Percentiles rank a stretch among this genome's conserved stretches.
These are phyloP conservation scores for Emys orbicularis DNA, from an alignment of 2,797 vertebrate genomes.

Conservation along the genomic window DNA sequence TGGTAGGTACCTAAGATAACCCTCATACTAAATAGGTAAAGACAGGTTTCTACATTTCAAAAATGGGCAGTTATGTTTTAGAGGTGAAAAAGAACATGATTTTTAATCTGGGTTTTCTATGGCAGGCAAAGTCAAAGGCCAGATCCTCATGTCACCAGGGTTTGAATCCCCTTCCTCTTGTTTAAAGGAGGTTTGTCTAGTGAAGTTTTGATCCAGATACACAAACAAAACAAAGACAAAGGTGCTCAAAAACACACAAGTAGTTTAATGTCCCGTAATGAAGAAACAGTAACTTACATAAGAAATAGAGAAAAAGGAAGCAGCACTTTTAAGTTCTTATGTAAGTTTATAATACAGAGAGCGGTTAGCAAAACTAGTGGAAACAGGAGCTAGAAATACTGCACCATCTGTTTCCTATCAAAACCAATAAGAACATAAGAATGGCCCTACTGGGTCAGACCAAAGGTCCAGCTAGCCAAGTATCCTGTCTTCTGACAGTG, in stretches of 20 bases:
- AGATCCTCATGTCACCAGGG: background rate
- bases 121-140: background rate
- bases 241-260: background rate
- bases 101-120: background rate
- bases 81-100: background rate
- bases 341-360: background rate
- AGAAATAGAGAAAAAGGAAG: background rate
- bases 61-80: background rate
- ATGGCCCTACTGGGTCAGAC: no score
- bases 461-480: no score
- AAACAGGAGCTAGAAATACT: background rate
- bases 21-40: background rate
- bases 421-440: background rate
- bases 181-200: background rate
- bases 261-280: background rate
- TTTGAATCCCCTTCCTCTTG: background rate
- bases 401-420: background rate
- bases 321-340: background rate
- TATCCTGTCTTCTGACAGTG: no score
- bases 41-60: background rate
- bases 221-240: background rate
- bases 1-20: background rate
- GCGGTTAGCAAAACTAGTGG: background rate
- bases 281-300: background rate
- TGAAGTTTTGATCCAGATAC: background rate